A percentile compares a stretch with the other conserved stretches of the same genome.
Evolutionary conservation across 2,113 vertebrate species (phyloP).

Genomic region (Kryptolebias marmoratus): DNA sequence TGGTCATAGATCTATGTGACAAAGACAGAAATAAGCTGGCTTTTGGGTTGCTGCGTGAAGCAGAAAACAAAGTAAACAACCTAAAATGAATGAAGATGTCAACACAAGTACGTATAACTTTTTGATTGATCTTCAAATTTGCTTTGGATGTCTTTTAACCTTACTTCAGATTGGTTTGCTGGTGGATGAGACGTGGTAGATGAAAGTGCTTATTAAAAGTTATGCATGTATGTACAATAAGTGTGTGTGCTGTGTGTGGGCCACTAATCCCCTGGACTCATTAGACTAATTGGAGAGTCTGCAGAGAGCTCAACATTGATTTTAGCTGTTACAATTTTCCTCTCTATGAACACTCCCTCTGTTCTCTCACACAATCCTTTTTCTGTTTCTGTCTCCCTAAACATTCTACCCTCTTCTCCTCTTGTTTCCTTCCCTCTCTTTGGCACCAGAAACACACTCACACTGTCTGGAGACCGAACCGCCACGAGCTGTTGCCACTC

Average conservation of each 20-base stretch:
- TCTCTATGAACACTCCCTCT: slow-evolving; percentile 36
- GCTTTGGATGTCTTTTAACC: slow-evolving; percentile 19
- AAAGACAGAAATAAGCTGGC: slow-evolving; percentile 7
- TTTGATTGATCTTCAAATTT: neutral
- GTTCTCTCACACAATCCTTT: slow-evolving; percentile 26
- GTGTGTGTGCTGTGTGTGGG: slow-evolving; percentile 8
- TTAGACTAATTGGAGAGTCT: slow-evolving; percentile 78
- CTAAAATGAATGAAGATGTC: neutral
- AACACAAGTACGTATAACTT: neutral
- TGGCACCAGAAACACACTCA: neutral
- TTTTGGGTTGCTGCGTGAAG: slow-evolving; percentile 30
- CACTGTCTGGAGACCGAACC: slow-evolving; percentile 20
- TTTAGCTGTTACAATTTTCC: slow-evolving; percentile 51
- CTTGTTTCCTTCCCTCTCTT: neutral
- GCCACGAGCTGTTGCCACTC: neutral
- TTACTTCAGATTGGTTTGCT: slow-evolving; percentile 31
- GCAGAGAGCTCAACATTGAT: slow-evolving; percentile 65
- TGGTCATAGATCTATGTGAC: slow-evolving; percentile 23
- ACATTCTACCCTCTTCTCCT: slow-evolving; percentile 22
- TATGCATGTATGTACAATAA: slow-evolving; percentile 29
- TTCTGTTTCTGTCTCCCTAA: neutral
- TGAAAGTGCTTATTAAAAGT: slow-evolving; percentile 43
- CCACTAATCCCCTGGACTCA: slow-evolving; percentile 69
- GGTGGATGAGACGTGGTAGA: slow-evolving; percentile 20
- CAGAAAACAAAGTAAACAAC: slow-evolving; percentile 7